A percentile compares a stretch with the other conserved stretches of the same genome.
These are phyloP conservation scores for Magallana angulata DNA, from an alignment of 1,140 invertebrate genomes.

Conservation along the genomic window DNA sequence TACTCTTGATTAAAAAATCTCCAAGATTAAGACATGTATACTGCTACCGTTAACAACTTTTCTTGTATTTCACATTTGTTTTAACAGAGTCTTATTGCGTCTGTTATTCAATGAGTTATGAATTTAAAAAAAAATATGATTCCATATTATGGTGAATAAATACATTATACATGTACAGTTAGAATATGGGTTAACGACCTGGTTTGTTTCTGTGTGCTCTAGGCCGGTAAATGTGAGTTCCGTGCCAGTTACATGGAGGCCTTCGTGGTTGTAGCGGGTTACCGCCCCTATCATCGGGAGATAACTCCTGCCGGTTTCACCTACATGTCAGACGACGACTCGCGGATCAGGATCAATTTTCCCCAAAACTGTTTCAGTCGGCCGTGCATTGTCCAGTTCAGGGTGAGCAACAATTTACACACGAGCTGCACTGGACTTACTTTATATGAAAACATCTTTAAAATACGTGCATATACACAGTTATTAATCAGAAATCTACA, in stretches of 20 bases:
- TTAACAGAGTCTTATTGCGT: no score
- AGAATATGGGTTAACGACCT: no score
- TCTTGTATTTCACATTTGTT: no score
- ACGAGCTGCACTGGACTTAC: neutral
- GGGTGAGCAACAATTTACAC: conserved; percentile 44
- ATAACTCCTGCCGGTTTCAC: conserved; percentile 56
- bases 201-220: neutral
- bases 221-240: conserved; percentile 57
- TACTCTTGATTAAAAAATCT: no score
- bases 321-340: conserved; percentile 62
- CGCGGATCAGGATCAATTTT: conserved; percentile 58
- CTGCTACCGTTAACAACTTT: no score
- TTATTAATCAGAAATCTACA: no score
- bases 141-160: no score
- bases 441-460: neutral
- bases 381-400: conserved; percentile 57
- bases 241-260: conserved; percentile 54
- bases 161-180: no score
- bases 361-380: conserved; percentile 55
- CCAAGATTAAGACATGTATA: no score
- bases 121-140: no score
- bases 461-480: no score
- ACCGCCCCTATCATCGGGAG: conserved; percentile 54
- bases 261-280: conserved; percentile 59
- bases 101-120: no score